Percentiles rank a stretch among this genome's conserved stretches.
Conservation (phyloP, 2,797 vertebrate genomes). For the Vespertilio murinus region DNA sequence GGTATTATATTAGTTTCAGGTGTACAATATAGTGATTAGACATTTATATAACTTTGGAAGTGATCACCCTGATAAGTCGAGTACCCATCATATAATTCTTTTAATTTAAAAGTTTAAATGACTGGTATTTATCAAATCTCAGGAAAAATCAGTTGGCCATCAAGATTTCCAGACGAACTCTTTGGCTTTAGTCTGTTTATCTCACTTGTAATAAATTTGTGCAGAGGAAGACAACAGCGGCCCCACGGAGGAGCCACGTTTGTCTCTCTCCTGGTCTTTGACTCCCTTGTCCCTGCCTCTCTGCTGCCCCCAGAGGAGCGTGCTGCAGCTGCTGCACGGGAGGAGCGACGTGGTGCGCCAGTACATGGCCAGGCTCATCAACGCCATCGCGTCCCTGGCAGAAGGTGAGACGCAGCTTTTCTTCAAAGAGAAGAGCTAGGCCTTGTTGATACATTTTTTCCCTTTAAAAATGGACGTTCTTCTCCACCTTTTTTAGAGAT, state of each 20-base stretch:
- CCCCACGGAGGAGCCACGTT: rapidly evolving
- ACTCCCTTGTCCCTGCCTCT: background rate
- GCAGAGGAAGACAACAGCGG: background rate
- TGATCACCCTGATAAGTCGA: background rate
- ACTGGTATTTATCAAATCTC: background rate
- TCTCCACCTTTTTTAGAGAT: background rate
- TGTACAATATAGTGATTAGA: background rate
- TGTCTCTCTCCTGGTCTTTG: background rate
- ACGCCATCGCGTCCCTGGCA: constrained; percentile 92
- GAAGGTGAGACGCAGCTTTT: constrained; percentile 87
- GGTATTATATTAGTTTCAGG: background rate
- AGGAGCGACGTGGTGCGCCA: constrained; percentile 92
- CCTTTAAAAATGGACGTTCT: background rate
- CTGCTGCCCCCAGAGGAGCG: constrained; percentile 83
- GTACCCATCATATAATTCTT: background rate
- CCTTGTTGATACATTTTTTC: rapidly evolving
- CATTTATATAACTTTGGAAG: background rate
- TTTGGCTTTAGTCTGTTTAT: background rate
- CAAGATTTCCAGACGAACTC: background rate
- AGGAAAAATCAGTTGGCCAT: background rate
- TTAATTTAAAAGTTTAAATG: background rate
- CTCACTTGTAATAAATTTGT: background rate
- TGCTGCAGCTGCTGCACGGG: constrained; percentile 90
- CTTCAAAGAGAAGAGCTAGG: background rate
- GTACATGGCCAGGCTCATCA: constrained; percentile 93